phyloP scores from a whole-genome alignment of 2,888 invertebrate genomes.

The Biston betularia region DNA sequence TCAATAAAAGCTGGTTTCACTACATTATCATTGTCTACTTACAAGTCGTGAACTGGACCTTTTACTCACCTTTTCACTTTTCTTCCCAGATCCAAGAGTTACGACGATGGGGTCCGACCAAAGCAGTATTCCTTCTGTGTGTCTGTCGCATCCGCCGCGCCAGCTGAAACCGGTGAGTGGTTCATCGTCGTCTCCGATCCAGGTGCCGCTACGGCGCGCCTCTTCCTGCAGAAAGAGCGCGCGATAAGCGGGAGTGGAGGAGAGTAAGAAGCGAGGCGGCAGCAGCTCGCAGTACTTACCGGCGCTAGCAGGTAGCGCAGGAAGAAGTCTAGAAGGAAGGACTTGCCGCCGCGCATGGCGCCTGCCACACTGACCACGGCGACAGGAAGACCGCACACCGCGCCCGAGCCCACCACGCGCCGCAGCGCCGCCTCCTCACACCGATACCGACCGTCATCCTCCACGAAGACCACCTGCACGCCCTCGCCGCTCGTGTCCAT shows the following conservation, averaged over 20 bases:
- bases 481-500: constrained; percentile 29
- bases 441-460: constrained; percentile 43
- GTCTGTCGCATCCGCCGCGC: constrained; percentile 96
- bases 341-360: constrained; percentile 61
- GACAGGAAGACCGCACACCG: constrained; percentile 50
- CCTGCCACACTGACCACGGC: constrained; percentile 61
- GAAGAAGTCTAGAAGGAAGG: constrained; percentile 61
- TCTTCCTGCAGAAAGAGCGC: constrained; percentile 41
- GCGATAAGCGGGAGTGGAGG: not conserved
- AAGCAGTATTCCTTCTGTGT: constrained; percentile 96
- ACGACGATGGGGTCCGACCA: constrained; percentile 96
- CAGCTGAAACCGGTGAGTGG: constrained; percentile 95
- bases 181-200: constrained; percentile 90
- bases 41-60: not conserved
- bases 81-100: constrained; percentile 68
- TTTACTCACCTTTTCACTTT: constrained; percentile 48
- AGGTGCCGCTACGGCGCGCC: constrained; percentile 47
- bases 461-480: constrained; percentile 50
- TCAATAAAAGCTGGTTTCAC: no score
- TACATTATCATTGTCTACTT: no score
- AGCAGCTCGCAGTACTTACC: constrained; percentile 40
- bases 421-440: constrained; percentile 47
- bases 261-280: not conserved
- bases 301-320: constrained; percentile 56
- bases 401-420: constrained; percentile 40